Conservation (phyloP, 2,888 invertebrate genomes). For the Sialis lutaria region DNA sequence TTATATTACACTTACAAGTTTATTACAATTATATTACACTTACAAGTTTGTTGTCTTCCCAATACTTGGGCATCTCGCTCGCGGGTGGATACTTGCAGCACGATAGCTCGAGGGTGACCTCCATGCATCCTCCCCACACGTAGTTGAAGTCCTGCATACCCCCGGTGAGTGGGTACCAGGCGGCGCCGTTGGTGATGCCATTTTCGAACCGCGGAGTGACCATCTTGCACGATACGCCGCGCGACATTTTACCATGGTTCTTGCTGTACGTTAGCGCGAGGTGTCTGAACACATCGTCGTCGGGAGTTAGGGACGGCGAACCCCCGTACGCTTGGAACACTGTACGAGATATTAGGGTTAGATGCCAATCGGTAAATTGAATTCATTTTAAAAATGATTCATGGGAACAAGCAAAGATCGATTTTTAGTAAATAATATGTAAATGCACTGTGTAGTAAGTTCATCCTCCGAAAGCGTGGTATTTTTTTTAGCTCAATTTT, state of each 20-base stretch:
- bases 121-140: conserved; percentile 85
- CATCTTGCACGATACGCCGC: conserved; percentile 65
- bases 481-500: too few relatives aligned
- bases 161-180: conserved; percentile 82
- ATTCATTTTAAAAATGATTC: too few relatives aligned
- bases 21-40: conserved; percentile 37
- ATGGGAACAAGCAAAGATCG: too few relatives aligned
- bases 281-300: conserved; percentile 83
- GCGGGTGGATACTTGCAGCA: conserved; percentile 88
- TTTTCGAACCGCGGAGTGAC: conserved; percentile 61
- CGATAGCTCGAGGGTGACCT: conserved; percentile 83
- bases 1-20: conserved; percentile 50
- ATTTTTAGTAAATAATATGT: too few relatives aligned
- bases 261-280: conserved; percentile 69
- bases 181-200: conserved; percentile 89
- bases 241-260: conserved; percentile 78
- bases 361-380: too few relatives aligned
- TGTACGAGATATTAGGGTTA: conserved; percentile 19
- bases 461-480: too few relatives aligned
- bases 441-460: too few relatives aligned
- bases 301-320: conserved; percentile 69
- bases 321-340: conserved; percentile 77
- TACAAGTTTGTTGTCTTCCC: conserved; percentile 78
- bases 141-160: conserved; percentile 94
- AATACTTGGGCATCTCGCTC: conserved; percentile 61